A percentile compares a stretch with the other conserved stretches of the same genome.
Conservation (phyloP, 1,140 invertebrate species). For the Pogonomyrmex californicus region DNA sequence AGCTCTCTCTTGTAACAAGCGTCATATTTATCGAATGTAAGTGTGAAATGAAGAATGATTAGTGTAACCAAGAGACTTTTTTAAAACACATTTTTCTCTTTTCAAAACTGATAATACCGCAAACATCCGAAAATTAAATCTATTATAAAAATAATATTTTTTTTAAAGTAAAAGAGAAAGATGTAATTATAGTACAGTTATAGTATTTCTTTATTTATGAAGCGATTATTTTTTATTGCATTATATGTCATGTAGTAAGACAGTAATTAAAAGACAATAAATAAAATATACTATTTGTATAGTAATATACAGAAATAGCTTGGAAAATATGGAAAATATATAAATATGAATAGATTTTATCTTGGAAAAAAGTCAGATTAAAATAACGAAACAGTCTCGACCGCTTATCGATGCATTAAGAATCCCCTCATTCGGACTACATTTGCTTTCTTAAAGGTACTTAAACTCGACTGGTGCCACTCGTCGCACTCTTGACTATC, state of each 20-base stretch:
- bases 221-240: not conserved
- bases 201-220: not conserved
- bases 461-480: constrained; percentile 39
- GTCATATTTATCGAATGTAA: not conserved
- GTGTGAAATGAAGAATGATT: not conserved
- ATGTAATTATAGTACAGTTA: not conserved
- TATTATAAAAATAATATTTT: not conserved
- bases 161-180: not conserved
- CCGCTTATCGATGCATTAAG: constrained; percentile 30
- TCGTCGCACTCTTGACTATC: constrained; percentile 59
- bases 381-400: not conserved
- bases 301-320: not conserved
- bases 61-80: not conserved
- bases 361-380: not conserved
- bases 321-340: too few species aligned
- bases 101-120: not conserved
- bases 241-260: too few species aligned
- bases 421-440: constrained; percentile 29
- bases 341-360: not conserved
- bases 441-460: constrained; percentile 36
- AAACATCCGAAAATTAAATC: not conserved
- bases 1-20: not conserved
- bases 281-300: not conserved
- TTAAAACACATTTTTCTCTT: not conserved
- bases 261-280: too few species aligned